These are phyloP conservation scores for Xenopus borealis DNA, from an alignment of 2,113 vertebrate species.

Conservation along the genomic window DNA sequence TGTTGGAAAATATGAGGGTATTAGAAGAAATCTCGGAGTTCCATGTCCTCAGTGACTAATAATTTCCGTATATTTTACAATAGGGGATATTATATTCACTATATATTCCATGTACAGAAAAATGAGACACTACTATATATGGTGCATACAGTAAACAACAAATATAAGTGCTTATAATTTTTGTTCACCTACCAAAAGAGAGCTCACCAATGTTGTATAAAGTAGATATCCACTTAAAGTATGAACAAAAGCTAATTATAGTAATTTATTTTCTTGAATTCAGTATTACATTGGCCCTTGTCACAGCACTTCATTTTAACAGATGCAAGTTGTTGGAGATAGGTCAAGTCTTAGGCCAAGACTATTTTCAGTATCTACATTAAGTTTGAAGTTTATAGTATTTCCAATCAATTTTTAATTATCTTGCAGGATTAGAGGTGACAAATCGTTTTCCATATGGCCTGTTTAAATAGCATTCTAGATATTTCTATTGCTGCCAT, in stretches of 20 bases:
- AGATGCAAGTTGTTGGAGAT: neutral
- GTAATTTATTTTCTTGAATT: neutral
- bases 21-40: too few species aligned
- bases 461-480: neutral
- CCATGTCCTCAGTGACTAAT: too few species aligned
- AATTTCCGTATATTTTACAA: too few species aligned
- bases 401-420: slow-evolving; percentile 1
- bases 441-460: neutral
- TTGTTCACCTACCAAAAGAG: too few species aligned
- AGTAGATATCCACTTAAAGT: too few species aligned
- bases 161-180: too few species aligned
- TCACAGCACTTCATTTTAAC: neutral
- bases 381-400: neutral
- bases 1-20: too few species aligned
- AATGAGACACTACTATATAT: too few species aligned
- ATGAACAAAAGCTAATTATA: neutral
- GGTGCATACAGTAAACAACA: too few species aligned
- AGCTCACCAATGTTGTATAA: too few species aligned
- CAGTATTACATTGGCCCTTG: neutral
- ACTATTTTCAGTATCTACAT: slow-evolving; percentile 5
- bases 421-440: neutral
- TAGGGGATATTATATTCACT: too few species aligned
- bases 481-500: neutral
- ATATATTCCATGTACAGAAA: too few species aligned
- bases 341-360: neutral